Evolutionary conservation across 2,113 vertebrate species (phyloP), one percentile per base, ranked within the genome.

Genomic region (Neomonachus schauinslandi): DNA sequence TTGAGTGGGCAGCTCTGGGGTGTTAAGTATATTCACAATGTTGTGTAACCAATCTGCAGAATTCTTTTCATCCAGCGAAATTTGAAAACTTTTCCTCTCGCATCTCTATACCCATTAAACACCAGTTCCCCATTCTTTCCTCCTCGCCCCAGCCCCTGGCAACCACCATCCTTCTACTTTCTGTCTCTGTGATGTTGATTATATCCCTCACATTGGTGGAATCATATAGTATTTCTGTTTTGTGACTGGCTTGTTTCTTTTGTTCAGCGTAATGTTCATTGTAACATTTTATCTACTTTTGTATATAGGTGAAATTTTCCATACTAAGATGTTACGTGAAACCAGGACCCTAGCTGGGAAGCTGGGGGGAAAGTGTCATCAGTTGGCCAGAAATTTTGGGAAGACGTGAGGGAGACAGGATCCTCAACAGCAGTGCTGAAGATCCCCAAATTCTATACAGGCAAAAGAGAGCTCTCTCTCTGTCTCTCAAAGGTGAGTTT

Each of bases 61-160:
- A 63, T 11, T 49, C 77, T 82, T 82, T 86, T 87, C 49, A 83
- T 59, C 77, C 82, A 91, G 42, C 16, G 65, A 67, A 95, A 63
- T 36, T 65, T 89, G 93, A 89, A 89, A 95, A 89, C 77, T 82
- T 76, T 90, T 87, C 39, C 77, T 67, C 76, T 87, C 83, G 31
- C 16, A 65, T 59, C 53, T 93, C 67, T 79, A 5, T 21, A 39
- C 31, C 39, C 51, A 55, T 87, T 53, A 65, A 69, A 89, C 39
- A 49, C 33, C 21, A 63, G 39, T 11, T 79, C 16, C 46, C 15
- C 13, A 13, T 16, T 33, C 26, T 42, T 49, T 31, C 6, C 49
- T 7, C 5, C n/a, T 2, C 7, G 7, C 15, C 42, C 13, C 13
- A 74, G 22, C 13, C n/a, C 33, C 85, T 63, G 65, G 36, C 42